Evolutionary conservation across 1,140 invertebrate genomes (phyloP).

Genomic region (Zelostemma sp.): DNA sequence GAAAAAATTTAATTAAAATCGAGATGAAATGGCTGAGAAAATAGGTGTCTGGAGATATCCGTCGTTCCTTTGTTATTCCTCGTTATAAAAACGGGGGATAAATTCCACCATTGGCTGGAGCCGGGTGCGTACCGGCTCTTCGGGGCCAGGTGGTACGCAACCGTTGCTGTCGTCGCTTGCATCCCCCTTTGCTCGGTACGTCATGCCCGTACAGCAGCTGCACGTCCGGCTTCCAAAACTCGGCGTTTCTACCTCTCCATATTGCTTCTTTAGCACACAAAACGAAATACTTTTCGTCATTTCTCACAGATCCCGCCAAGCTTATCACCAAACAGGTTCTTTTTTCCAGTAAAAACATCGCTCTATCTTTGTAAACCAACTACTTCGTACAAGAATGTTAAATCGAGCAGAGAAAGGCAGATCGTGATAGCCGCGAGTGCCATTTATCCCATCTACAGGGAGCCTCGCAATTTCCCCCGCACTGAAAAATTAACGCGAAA

Average conservation of each 20-base stretch:
- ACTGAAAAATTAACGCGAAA: too few species aligned
- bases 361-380: too few species aligned
- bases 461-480: too few species aligned
- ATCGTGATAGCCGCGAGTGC: too few species aligned
- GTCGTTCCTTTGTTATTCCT: slow-evolving; percentile 26
- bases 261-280: slow-evolving; percentile 7
- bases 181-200: slow-evolving; percentile 55
- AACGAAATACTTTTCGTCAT: too few species aligned
- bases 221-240: slow-evolving; percentile 48
- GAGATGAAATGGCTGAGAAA: neutral
- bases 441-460: too few species aligned
- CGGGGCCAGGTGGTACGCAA: slow-evolving; percentile 66
- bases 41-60: slow-evolving; percentile 9
- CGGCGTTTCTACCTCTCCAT: slow-evolving; percentile 9
- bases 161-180: slow-evolving; percentile 57
- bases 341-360: too few species aligned
- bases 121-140: slow-evolving; percentile 55
- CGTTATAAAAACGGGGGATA: slow-evolving; percentile 21
- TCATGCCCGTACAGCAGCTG: slow-evolving; percentile 56
- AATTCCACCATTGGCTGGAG: slow-evolving; percentile 54
- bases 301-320: too few species aligned
- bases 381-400: too few species aligned
- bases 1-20: neutral
- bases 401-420: too few species aligned
- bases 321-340: too few species aligned